These are phyloP conservation scores for Branchinecta sandiegonensis DNA, from an alignment of 2,888 invertebrate genomes.

Conservation along the genomic window DNA sequence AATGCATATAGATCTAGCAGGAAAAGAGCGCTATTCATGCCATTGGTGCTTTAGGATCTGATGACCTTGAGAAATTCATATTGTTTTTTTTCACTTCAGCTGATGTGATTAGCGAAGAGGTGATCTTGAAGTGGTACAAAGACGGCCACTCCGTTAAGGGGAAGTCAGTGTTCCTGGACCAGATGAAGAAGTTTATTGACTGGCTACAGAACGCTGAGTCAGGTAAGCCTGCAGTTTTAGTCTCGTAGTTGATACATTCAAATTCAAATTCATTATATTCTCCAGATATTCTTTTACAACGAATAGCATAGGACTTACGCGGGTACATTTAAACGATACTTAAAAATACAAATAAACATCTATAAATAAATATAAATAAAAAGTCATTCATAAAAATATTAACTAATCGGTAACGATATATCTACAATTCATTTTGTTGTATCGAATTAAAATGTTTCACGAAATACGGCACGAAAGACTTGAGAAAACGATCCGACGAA, in stretches of 20 bases:
- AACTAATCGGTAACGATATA: not conserved
- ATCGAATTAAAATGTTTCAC: no score
- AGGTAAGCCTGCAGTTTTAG: slow-evolving; percentile 35
- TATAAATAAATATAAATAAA: not conserved
- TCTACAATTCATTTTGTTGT: not conserved
- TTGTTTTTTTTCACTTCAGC: slow-evolving; percentile 38
- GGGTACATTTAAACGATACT: no score
- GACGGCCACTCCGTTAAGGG: slow-evolving; percentile 85
- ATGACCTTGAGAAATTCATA: no score
- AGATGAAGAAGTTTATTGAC: slow-evolving; percentile 94
- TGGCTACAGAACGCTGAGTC: slow-evolving; percentile 96
- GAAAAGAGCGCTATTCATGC: no score
- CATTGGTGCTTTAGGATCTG: no score
- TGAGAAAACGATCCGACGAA: no score
- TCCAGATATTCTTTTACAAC: no score
- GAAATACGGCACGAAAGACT: no score
- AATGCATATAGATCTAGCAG: no score
- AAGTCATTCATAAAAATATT: not conserved
- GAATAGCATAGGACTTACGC: no score
- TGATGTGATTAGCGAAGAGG: slow-evolving; percentile 86
- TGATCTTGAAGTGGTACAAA: slow-evolving; percentile 90
- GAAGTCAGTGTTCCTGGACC: slow-evolving; percentile 92
- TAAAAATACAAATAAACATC: not conserved
- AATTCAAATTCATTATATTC: no score
- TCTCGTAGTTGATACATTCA: not conserved